These are phyloP conservation scores for Pygathrix nemaeus DNA, from an alignment of 2,113 vertebrate genomes.

Conservation along the genomic window DNA sequence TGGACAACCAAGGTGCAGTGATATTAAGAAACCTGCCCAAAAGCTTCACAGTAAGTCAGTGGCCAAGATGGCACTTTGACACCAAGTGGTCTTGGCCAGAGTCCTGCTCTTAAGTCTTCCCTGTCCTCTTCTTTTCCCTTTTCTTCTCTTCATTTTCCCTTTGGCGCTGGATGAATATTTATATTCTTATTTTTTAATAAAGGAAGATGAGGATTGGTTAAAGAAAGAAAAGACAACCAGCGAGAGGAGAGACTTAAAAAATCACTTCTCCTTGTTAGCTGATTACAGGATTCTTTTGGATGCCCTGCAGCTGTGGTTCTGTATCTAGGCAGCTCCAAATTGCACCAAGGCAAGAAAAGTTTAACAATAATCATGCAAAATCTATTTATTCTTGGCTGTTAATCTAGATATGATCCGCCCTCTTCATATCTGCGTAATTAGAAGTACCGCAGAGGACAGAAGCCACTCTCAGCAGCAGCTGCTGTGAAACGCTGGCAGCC, in stretches of 20 bases:
- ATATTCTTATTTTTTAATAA: neutral
- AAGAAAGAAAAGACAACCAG: conserved; percentile 33
- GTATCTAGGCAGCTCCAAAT: conserved; percentile 55
- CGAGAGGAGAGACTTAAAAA: conserved; percentile 62
- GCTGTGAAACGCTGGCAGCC: neutral
- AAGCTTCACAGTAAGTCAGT: neutral
- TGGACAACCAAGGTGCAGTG: neutral
- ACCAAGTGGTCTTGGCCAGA: neutral
- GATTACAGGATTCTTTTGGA: conserved; percentile 81
- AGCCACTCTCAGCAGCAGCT: conserved; percentile 28
- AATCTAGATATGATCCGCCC: neutral
- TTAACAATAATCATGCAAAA: conserved; percentile 62
- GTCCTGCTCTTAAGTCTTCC: neutral
- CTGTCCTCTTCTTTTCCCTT: fast-evolving
- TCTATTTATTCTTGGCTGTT: conserved; percentile 74
- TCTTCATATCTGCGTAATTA: conserved; percentile 32
- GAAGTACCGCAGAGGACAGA: conserved; percentile 13
- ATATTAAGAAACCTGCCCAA: neutral
- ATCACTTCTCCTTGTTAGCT: conserved; percentile 77
- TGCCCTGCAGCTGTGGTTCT: conserved; percentile 77
- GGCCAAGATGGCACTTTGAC: fast-evolving
- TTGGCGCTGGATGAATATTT: neutral
- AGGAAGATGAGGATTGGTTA: neutral
- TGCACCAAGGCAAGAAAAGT: conserved; percentile 32
- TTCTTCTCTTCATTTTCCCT: neutral